phyloP scores from a whole-genome alignment of 1,140 invertebrate genomes.

The Drosophila prosaltans region DNA sequence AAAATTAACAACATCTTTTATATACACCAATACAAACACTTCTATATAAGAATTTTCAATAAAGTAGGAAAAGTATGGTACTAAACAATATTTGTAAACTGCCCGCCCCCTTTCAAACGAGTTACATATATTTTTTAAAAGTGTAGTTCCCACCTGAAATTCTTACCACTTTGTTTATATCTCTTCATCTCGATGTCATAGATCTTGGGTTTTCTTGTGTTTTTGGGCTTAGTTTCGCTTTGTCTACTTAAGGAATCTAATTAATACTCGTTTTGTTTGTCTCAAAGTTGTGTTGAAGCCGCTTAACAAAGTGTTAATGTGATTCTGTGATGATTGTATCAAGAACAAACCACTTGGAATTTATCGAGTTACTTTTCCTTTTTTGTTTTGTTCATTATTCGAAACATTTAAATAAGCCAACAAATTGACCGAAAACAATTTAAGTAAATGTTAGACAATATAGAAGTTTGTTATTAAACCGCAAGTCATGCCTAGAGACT shows the following conservation, averaged over 20 bases:
- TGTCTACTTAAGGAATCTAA: constrained; percentile 51
- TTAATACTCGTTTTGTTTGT: constrained; percentile 56
- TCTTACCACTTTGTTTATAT: constrained; percentile 8
- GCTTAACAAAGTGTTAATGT: constrained; percentile 33
- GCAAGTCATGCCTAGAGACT: constrained; percentile 55
- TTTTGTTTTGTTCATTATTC: constrained; percentile 26
- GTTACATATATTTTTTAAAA: not conserved
- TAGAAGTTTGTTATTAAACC: constrained; percentile 8
- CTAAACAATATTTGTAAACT: too few relatives aligned
- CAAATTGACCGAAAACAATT: constrained; percentile 5
- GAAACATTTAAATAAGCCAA: not conserved
- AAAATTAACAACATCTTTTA: too few relatives aligned
- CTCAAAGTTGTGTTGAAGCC: constrained; percentile 33
- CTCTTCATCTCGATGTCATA: not conserved
- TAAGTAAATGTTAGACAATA: not conserved
- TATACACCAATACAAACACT: too few relatives aligned
- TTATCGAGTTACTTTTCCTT: not conserved
- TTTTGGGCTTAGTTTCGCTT: constrained; percentile 13
- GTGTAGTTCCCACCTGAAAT: not conserved
- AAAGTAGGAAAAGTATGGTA: too few relatives aligned
- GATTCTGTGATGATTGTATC: constrained; percentile 15
- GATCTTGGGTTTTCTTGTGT: constrained; percentile 15
- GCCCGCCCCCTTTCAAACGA: not conserved
- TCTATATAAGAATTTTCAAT: too few relatives aligned
- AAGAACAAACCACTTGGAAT: constrained; percentile 12